phyloP scores from a whole-genome alignment of 2,797 vertebrate species.

The Cirrhinus mrigala region DNA sequence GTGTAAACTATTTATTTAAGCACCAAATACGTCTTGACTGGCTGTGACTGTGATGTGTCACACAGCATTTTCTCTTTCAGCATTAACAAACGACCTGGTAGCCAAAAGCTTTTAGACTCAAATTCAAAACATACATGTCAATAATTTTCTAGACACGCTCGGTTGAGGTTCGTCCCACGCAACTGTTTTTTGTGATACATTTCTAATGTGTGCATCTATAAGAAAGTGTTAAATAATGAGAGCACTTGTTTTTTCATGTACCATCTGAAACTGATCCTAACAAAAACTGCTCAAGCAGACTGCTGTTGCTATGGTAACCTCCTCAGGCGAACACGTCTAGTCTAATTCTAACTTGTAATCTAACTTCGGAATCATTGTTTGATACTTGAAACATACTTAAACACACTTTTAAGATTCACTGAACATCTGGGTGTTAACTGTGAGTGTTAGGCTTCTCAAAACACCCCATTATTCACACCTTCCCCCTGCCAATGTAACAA shows the following conservation, averaged over 20 bases:
- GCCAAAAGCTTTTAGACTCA: neutral
- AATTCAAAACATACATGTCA: neutral
- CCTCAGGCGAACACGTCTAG: neutral
- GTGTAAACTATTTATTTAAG: too few species aligned
- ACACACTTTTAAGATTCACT: neutral
- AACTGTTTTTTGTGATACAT: too few species aligned
- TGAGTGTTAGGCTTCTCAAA: neutral
- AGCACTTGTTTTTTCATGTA: constrained; percentile 1
- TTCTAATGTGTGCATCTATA: neutral
- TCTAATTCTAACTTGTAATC: constrained; percentile 35
- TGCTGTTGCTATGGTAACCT: constrained; percentile 41
- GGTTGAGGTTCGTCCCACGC: neutral
- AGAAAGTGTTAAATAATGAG: constrained; percentile 18
- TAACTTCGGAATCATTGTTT: constrained; percentile 30
- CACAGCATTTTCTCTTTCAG: neutral
- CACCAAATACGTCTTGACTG: too few species aligned
- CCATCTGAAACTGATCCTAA: neutral
- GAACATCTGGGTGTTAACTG: neutral
- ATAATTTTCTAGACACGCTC: neutral
- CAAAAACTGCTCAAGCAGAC: constrained; percentile 16
- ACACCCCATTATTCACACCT: constrained; percentile 7
- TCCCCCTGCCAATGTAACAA: neutral
- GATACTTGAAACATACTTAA: too few species aligned
- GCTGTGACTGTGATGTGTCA: too few species aligned
- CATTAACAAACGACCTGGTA: neutral